Base-by-base conservation (phyloP, 2,888 invertebrate genomes). In the Aleiodes testaceus region DNA sequence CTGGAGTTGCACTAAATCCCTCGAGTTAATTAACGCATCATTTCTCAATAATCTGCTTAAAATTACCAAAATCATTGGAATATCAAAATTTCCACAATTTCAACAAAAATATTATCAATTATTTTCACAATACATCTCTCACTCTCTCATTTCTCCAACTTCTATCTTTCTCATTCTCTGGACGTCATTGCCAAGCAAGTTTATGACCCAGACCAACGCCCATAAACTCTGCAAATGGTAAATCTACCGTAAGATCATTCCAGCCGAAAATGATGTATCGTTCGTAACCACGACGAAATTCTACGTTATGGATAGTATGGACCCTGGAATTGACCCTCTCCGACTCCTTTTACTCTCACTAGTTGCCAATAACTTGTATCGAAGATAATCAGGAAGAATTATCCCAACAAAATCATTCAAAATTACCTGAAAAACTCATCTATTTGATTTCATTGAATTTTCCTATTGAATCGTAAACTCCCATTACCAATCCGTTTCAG, bases 191-290 rank as follows among this genome's bases (percentile, higher is more conserved):
- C 85, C 86, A 85, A 85, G 79, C 83, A 87, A 87, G 87, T 87
- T 87, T 87, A 87, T 87, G 84, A 85, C 84, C 81, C 84, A 85
- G 85, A 85, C 86, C 85, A 84, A 81, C 85, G 85, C 80, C 85
- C 87, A 86, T 87, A 87, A 87, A 87, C 87, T 86, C 84, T 85
- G 82, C 85, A 83, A 86, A 87, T 87, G 87, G 85, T 87, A 87
- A 87, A 88, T 88, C 87, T 87, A 87, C 82, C 86, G 87, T 86
- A 84, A 87, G 85, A 86, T 84, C 85, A 87, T 86, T 82, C 87
- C 87, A 87, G 84, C 87, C 87, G 87, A 87, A 87, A 87, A 87
- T 87, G 87, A 87, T 87, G 85, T 87, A 88, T 88, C 83, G 85
- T 84, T 82, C 81, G 80, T 84, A 75, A 72, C 72, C 59, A 74